Percentiles rank a stretch among this genome's conserved stretches.
These are phyloP conservation scores for Oreonectes daqikongensis DNA, from an alignment of 2,797 vertebrate species.

Conservation along the genomic window DNA sequence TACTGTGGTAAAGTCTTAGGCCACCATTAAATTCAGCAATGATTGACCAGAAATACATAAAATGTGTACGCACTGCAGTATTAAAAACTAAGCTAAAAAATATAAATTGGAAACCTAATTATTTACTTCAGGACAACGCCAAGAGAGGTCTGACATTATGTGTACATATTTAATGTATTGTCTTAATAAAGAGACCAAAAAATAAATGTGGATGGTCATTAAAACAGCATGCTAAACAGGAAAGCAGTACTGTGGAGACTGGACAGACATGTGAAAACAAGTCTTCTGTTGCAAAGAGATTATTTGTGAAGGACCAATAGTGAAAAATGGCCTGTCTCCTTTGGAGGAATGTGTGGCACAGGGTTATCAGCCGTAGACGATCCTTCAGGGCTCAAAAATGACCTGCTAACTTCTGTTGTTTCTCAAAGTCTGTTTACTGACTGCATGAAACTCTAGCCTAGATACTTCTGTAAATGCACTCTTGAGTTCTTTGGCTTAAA, in stretches of 20 bases:
- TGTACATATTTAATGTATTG: too few relatives aligned
- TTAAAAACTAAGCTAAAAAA: too few relatives aligned
- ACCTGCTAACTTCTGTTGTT: not conserved
- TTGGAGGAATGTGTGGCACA: conserved; percentile 13
- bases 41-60: too few relatives aligned
- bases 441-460: conserved; percentile 22
- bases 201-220: too few relatives aligned
- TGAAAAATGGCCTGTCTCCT: conserved; percentile 38
- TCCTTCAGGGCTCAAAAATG: conserved; percentile 20
- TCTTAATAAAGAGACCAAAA: too few relatives aligned
- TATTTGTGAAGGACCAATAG: conserved; percentile 20
- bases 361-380: conserved; percentile 21
- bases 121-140: too few relatives aligned
- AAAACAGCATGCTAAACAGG: too few relatives aligned
- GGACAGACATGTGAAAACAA: conserved; percentile 37
- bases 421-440: conserved; percentile 11
- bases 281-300: conserved; percentile 31
- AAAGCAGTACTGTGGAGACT: not conserved
- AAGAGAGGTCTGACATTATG: too few relatives aligned
- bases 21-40: too few relatives aligned
- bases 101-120: too few relatives aligned
- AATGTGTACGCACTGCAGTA: too few relatives aligned
- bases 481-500: conserved; percentile 28
- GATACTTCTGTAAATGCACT: conserved; percentile 13
- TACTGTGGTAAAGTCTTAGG: not conserved